Base-by-base conservation (phyloP, 2,888 invertebrate species). In the Acronicta psi region DNA sequence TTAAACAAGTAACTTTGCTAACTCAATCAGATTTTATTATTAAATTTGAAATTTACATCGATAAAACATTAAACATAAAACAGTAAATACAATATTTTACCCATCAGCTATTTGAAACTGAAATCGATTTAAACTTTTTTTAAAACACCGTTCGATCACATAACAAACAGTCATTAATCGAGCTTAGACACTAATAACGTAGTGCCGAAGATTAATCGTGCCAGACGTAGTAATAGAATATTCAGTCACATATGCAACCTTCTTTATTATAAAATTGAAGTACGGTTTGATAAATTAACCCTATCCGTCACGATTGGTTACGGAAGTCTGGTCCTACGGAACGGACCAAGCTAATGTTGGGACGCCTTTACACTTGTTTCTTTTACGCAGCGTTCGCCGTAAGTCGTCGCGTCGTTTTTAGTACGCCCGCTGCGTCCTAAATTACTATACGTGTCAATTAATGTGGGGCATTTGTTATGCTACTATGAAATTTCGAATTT, bases 281-380 rank as follows among this genome's bases (percentile, higher is more conserved):
- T 87, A 83, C 76, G 80, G 77, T 87, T 88, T 92, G 91, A 93
- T 93, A 92, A 91, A 93, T 93, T 89, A 89, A 88, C 81, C 86
- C 88, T 91, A 93, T 93, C 88, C 89, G 89, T 93, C 93, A 92
- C 88, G 85, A 93, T 93, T 93, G 90, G 93, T 91, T 91, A 92
- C 91, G 93, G 93, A 91, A 91, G 82, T 80, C 56, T 69, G 81
- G 79, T 76, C 77, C 81, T 69, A 72, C 60, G 63, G 66, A 60
- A 64, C 62, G 62, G 66, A 58, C 64, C 17, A 10, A 51, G 40
- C 64, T 44, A 73, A 70, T 69, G 69, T 75, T 61, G 62, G 52
- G 70, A 53, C 60, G 73, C 58, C 50, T 81, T 69, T 68, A 82
- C 77, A 80, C 79, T 79, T 73, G 77, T 73, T 75, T 64, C 65